Evolutionary conservation across 1,140 invertebrate species (phyloP).

Genomic region (Drosophila rufa): DNA sequence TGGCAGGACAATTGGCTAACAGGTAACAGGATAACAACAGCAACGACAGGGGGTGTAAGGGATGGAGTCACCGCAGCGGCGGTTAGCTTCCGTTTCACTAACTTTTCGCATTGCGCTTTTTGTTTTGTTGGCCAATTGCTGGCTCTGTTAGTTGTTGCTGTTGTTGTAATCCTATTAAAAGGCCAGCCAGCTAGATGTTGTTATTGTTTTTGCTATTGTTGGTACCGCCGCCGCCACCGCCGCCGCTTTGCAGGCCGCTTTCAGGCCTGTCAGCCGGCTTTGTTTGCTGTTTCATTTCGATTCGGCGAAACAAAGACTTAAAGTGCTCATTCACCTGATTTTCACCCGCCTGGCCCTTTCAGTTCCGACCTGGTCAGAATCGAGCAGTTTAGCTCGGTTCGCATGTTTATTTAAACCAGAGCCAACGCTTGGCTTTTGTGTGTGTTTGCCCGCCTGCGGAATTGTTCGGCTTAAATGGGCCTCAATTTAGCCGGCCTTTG

Average conservation of each 20-base stretch:
- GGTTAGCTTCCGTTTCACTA: conserved; percentile 72
- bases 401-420: conserved; percentile 77
- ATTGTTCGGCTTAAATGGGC: conserved; percentile 70
- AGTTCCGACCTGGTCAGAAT: conserved; percentile 3
- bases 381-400: conserved; percentile 23
- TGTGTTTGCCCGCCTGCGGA: conserved; percentile 36
- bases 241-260: conserved; percentile 27
- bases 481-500: conserved; percentile 60
- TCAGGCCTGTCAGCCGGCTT: conserved; percentile 52
- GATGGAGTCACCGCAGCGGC: conserved; percentile 36
- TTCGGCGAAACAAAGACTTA: conserved; percentile 80
- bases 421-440: conserved; percentile 39
- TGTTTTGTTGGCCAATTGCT: conserved; percentile 41
- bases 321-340: conserved; percentile 82
- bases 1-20: conserved; percentile 67
- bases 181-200: conserved; percentile 28
- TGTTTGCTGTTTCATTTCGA: conserved; percentile 82
- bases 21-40: conserved; percentile 40
- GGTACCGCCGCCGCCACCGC: conserved; percentile 24
- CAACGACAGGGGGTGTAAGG: conserved; percentile 27
- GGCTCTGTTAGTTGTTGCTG: conserved; percentile 29
- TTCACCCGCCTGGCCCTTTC: conserved; percentile 44
- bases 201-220: conserved; percentile 40
- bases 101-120: conserved; percentile 76
- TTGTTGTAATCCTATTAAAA: conserved; percentile 72